Percentiles rank a stretch among this genome's conserved stretches.
These are phyloP conservation scores for Epizoanthus stellaris DNA, from an alignment of 92 coral and sea anemone genomes.

Conservation along the genomic window DNA sequence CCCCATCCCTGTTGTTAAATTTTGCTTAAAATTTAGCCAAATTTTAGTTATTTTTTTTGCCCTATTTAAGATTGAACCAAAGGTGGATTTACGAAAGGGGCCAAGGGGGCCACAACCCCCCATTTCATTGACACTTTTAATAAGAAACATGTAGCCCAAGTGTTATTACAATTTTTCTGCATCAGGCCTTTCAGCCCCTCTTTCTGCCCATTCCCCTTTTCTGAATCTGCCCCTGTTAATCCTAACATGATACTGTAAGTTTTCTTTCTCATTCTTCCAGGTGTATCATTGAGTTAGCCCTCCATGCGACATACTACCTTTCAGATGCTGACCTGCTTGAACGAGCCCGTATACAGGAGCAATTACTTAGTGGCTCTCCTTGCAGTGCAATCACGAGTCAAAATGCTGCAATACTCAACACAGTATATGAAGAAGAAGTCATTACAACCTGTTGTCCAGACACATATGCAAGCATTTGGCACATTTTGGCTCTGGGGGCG, in stretches of 20 bases:
- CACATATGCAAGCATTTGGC: conserved; percentile 37
- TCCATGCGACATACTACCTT: conserved; percentile 5
- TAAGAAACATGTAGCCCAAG: too few species aligned
- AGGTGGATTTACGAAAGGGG: too few species aligned
- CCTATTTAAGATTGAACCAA: too few species aligned
- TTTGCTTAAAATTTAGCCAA: too few species aligned
- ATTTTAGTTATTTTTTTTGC: too few species aligned
- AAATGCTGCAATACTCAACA: not conserved
- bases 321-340: conserved; percentile 11
- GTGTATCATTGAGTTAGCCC: conserved; percentile 23
- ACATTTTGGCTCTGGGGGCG: conserved; percentile 23
- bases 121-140: too few species aligned
- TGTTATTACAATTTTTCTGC: too few species aligned
- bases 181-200: too few species aligned
- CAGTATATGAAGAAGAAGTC: conserved; percentile 14
- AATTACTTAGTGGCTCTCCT: conserved; percentile 2
- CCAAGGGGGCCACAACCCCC: too few species aligned
- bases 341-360: conserved; percentile 8
- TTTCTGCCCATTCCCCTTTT: too few species aligned
- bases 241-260: not conserved
- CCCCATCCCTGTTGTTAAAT: too few species aligned
- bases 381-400: not conserved
- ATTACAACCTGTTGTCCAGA: not conserved
- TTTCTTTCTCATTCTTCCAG: not conserved
- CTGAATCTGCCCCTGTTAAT: too few species aligned